Conservation (phyloP, 2,888 invertebrate species). For the Eristalinus sepulchralis region DNA sequence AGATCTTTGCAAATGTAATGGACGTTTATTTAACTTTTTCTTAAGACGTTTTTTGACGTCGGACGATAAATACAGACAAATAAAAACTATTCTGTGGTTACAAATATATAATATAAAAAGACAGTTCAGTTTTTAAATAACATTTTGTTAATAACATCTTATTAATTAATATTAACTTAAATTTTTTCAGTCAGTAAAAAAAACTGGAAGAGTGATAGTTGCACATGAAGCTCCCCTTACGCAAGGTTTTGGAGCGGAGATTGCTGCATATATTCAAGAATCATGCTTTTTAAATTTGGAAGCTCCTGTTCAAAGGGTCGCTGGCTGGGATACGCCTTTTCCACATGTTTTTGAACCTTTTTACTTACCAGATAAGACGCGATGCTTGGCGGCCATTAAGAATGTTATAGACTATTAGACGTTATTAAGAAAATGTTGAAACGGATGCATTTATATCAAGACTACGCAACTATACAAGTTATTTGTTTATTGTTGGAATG, state of each 20-base stretch:
- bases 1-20: too few species aligned
- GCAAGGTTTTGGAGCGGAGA: conserved; percentile 96
- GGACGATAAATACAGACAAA: too few species aligned
- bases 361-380: conserved; percentile 96
- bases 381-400: conserved; percentile 91
- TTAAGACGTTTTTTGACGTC: too few species aligned
- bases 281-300: conserved; percentile 97
- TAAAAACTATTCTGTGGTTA: too few species aligned
- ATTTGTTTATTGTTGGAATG: too few species aligned
- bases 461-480: neutral
- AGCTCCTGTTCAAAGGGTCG: conserved; percentile 93
- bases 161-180: too few species aligned
- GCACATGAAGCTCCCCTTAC: conserved; percentile 98
- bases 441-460: conserved; percentile 76
- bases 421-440: conserved; percentile 51
- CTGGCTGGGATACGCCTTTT: conserved; percentile 98
- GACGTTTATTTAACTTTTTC: too few species aligned
- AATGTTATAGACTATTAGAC: conserved; percentile 87
- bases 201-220: conserved; percentile 94
- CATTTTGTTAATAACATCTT: too few species aligned
- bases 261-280: conserved; percentile 96
- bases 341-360: conserved; percentile 98
- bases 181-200: conserved; percentile 97
- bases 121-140: too few species aligned
- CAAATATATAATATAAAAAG: too few species aligned